Percentiles rank a stretch among this genome's conserved stretches.
Conservation (phyloP, 2,113 vertebrate species). For the Tetrax tetrax region DNA sequence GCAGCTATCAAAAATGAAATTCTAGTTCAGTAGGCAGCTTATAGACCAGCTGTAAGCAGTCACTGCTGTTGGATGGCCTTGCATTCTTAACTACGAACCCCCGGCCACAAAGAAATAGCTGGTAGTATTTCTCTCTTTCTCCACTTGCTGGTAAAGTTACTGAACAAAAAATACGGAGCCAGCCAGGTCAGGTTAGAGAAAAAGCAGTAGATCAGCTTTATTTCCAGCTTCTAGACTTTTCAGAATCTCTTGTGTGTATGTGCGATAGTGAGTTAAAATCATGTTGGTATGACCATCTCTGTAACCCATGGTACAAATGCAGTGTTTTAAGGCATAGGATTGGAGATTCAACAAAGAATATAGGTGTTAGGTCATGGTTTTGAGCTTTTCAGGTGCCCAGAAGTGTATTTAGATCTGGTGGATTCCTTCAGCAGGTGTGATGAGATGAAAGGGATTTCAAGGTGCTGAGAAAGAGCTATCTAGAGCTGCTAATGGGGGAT, state of each 20-base stretch:
- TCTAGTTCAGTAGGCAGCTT: not conserved
- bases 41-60: not conserved
- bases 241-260: not conserved
- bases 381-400: not conserved
- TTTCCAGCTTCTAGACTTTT: not conserved
- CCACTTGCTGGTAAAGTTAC: not conserved
- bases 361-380: not conserved
- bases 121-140: not conserved
- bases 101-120: not conserved
- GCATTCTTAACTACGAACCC: not conserved
- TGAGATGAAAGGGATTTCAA: not conserved
- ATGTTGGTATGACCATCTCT: rapidly evolving
- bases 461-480: not conserved
- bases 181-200: not conserved
- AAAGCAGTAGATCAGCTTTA: not conserved
- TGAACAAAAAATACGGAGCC: not conserved
- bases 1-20: not conserved
- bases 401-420: not conserved
- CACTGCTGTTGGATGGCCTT: not conserved
- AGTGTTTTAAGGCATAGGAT: not conserved
- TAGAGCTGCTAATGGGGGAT: not conserved
- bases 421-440: not conserved
- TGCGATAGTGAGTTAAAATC: not conserved
- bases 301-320: not conserved
- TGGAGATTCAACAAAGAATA: not conserved